Base-by-base conservation (phyloP, 2,888 invertebrate species). In the Ormyrus rosae region DNA sequence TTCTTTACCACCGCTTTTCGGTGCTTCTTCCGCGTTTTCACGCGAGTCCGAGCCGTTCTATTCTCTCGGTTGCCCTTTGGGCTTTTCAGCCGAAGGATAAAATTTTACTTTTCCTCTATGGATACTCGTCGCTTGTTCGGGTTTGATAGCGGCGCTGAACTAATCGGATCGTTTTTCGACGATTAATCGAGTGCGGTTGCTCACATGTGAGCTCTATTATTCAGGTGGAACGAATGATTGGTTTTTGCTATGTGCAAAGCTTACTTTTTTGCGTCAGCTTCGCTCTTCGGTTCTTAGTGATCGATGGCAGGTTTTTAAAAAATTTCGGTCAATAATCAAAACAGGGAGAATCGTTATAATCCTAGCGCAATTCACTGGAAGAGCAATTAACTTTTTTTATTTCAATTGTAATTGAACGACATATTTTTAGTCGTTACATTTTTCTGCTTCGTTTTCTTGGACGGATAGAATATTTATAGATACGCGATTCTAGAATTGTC, bases 121-220 rank as follows among this genome's bases (percentile, higher is more conserved):
- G 58, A 45, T 60, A 13, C 61, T 9, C 19, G 6, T 8, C 46
- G n/a, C 73, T 48, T 46, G 5, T 19, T 19, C 19, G 19, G 19
- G 8, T n/a, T 11, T 53, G 11, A 13, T 7, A 8, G 11, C 60
- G 8, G 9, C 13, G 51, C 56, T 11, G 34, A 58, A 58, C 6
- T 65, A 65, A 58, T 67, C 19, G 34, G 58, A 58, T 74, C 45
- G 51, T 61, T 72, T 64, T 53, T 63, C n/a, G n/a, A 7, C 13
- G 46, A 72, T 63, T 53, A 55, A 63, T 72, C 50, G 34, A 60
- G 58, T 48, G n/a, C 10, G 63, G 48, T 63, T 63, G 46, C 13
- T 68, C 60, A 60, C 51, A n/a, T 64, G 71, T 6, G 19, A 64
- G 64, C 34, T 55, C 19, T 48, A 56, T 73, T 64, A 64, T 65